Conservation (phyloP, 1,140 invertebrate genomes). For the Scylla paramamosain region DNA sequence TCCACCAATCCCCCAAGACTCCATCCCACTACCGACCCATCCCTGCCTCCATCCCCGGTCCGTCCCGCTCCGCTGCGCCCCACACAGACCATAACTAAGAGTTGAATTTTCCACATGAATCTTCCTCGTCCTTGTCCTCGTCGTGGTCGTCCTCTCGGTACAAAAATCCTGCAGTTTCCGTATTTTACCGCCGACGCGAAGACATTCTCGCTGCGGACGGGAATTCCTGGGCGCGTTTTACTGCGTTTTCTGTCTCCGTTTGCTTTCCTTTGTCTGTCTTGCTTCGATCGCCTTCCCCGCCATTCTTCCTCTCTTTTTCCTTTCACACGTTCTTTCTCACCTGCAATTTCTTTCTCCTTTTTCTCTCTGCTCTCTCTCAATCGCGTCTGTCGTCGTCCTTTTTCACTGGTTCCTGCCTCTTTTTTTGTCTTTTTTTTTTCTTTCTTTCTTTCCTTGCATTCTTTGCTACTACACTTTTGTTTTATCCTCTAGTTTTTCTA, state of each 20-base stretch:
- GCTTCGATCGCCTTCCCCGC: neutral
- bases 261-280: neutral
- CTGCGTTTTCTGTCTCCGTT: neutral
- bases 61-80: neutral
- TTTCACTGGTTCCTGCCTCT: too few species aligned
- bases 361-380: neutral
- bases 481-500: too few species aligned
- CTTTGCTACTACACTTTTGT: too few species aligned
- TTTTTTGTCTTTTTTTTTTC: too few species aligned
- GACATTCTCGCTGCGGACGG: neutral
- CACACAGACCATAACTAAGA: neutral
- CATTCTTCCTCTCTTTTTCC: neutral
- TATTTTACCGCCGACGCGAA: neutral
- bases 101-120: neutral
- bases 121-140: neutral
- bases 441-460: too few species aligned
- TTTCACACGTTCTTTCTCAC: conserved; percentile 9
- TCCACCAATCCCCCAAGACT: neutral
- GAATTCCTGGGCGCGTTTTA: neutral
- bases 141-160: neutral
- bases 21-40: neutral
- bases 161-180: conserved; percentile 1
- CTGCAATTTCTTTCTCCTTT: neutral
- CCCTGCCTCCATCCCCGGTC: neutral
- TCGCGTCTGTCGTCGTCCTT: too few species aligned